phyloP scores from a whole-genome alignment of 2,888 invertebrate species.

The Conops quadrifasciatus region DNA sequence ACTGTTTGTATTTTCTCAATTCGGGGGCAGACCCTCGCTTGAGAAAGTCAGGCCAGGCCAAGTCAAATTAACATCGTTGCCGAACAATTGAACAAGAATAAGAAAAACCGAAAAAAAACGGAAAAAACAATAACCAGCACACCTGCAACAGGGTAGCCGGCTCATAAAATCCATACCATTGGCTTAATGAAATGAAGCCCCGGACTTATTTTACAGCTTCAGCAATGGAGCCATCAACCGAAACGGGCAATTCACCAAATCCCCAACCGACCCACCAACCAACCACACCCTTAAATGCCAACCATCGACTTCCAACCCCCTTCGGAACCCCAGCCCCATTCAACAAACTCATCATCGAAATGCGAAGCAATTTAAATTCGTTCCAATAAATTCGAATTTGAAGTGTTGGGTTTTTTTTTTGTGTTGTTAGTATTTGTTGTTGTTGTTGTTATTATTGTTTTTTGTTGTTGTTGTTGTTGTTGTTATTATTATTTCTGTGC shows the following conservation, averaged over 20 bases:
- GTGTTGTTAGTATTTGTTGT: conserved; percentile 12
- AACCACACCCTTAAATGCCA: not conserved
- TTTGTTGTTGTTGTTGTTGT: conserved; percentile 22
- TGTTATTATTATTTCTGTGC: conserved; percentile 8
- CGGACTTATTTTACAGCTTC: not conserved
- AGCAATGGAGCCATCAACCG: not conserved
- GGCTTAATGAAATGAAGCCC: conserved; percentile 13
- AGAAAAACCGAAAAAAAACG: too few species aligned
- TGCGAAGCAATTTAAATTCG: conserved; percentile 34
- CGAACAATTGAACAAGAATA: too few species aligned
- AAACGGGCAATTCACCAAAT: not conserved
- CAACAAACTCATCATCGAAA: conserved; percentile 4
- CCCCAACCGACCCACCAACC: not conserved
- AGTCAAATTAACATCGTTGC: too few species aligned
- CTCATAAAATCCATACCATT: conserved; percentile 17
- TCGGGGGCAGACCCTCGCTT: too few species aligned
- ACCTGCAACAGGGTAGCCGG: not conserved
- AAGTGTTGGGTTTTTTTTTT: conserved; percentile 11
- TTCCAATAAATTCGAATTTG: conserved; percentile 29
- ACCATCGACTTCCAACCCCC: not conserved
- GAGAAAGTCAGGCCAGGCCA: too few species aligned
- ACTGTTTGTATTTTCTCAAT: too few species aligned
- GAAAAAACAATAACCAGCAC: too few species aligned
- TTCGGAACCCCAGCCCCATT: not conserved
- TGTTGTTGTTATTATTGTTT: conserved; percentile 32